Evolutionary conservation across 2,888 invertebrate genomes (phyloP).

Genomic region (Caenorhabditis sp.): DNA sequence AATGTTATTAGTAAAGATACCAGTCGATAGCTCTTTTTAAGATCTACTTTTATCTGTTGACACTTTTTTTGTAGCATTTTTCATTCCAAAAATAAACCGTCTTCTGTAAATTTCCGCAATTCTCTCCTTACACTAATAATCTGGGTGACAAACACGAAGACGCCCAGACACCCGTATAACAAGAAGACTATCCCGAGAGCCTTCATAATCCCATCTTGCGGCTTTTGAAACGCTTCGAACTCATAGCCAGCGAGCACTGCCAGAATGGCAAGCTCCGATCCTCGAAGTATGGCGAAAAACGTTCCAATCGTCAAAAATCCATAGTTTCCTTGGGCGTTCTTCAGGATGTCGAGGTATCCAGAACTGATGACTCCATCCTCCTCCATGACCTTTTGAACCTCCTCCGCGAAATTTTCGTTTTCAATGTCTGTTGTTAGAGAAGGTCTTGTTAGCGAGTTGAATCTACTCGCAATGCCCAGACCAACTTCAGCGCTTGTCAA

Average conservation of each 20-base stretch:
- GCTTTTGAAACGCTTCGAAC: constrained; percentile 59
- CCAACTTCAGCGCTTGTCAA: constrained; percentile 34
- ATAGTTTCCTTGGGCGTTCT: constrained; percentile 70
- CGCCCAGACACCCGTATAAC: constrained; percentile 45
- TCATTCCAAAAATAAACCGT: too few relatives aligned
- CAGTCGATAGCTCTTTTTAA: too few relatives aligned
- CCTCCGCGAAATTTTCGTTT: constrained; percentile 65
- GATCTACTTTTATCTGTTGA: too few relatives aligned
- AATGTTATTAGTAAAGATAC: too few relatives aligned
- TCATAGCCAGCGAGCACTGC: constrained; percentile 82
- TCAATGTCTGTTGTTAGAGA: constrained; percentile 52
- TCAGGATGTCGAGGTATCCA: constrained; percentile 61
- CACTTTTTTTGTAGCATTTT: too few relatives aligned
- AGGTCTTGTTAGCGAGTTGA: constrained; percentile 22
- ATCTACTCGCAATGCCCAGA: constrained; percentile 67
- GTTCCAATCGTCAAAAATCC: constrained; percentile 64
- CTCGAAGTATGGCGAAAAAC: constrained; percentile 82
- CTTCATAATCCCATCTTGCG: constrained; percentile 22
- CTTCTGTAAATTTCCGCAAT: too few relatives aligned
- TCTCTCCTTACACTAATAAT: constrained; percentile 64
- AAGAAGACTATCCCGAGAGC: constrained; percentile 43
- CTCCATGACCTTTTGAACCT: constrained; percentile 62
- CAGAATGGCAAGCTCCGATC: constrained; percentile 84
- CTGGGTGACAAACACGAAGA: constrained; percentile 59
- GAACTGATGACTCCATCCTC: constrained; percentile 60